A percentile compares a stretch with the other conserved stretches of the same genome.
Conservation (phyloP, 2,113 vertebrate genomes). For the Heliornis fulica region DNA sequence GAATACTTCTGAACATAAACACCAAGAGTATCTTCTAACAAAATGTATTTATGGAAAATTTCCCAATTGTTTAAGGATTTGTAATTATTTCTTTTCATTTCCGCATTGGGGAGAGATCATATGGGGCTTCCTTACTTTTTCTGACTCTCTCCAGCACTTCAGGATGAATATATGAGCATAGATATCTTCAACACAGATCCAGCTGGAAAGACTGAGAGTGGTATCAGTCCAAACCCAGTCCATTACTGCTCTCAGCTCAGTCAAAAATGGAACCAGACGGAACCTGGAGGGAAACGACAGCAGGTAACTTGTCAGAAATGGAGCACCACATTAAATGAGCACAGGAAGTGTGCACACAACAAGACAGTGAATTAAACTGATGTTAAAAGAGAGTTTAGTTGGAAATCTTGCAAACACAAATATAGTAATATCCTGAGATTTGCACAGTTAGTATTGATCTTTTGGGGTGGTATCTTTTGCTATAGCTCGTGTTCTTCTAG, state of each 20-base stretch:
- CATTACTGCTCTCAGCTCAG: slow-evolving; percentile 96
- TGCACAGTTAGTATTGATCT: not conserved
- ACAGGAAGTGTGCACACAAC: not conserved
- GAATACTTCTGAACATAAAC: not conserved
- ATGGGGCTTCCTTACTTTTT: slow-evolving; percentile 82
- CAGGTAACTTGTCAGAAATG: not conserved
- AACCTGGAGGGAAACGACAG: slow-evolving; percentile 78
- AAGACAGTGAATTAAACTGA: not conserved
- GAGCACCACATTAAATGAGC: not conserved
- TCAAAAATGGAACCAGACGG: slow-evolving; percentile 94
- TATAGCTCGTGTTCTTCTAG: not conserved
- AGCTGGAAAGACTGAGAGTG: slow-evolving; percentile 96
- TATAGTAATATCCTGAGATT: not conserved
- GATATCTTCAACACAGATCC: slow-evolving; percentile 99
- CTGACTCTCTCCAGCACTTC: slow-evolving; percentile 97
- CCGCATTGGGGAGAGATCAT: not conserved
- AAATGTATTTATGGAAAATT: not conserved
- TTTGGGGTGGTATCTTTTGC: not conserved
- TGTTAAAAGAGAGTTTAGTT: not conserved
- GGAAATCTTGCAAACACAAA: not conserved
- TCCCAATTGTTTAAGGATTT: not conserved
- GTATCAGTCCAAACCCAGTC: slow-evolving; percentile 99
- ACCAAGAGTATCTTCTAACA: not conserved
- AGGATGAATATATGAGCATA: slow-evolving; percentile 98
- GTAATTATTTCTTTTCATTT: not conserved